Base-by-base conservation (phyloP, 2,888 invertebrate genomes). In the Aphidoletes aphidimyza region DNA sequence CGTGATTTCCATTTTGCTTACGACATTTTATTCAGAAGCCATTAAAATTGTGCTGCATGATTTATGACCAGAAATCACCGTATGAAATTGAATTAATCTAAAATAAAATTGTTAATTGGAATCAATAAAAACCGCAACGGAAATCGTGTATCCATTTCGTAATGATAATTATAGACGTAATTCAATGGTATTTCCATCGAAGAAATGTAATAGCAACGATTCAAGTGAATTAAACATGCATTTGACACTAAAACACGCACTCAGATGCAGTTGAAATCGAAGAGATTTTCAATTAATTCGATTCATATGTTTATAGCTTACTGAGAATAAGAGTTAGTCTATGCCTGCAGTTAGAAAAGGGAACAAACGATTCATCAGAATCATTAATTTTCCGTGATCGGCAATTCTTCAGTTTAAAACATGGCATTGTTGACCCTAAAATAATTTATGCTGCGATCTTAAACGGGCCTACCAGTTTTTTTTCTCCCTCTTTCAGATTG, bases 101-200 rank as follows among this genome's bases (percentile, higher is more conserved):
- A 9, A 17, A 47, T 47, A 47, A 47, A 22, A 54, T 22, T n/a
- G 54, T 54, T 54, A 54, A 54, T 54, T 54, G 54, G 54, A 54
- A 69, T 69, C 69, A 69, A 69, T 69, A 69, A 69, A n/a, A 69
- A 14, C 17, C 30, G 8, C 14, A 30, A 14, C 69, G 69, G 69
- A 69, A 69, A 34, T 69, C 11, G 34, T 69, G 30, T n/a, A n/a
- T n/a, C n/a, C n/a, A n/a, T n/a, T 69, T 69, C 34, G 34, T n/a
- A n/a, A 69, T 69, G 11, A 30, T 69, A 69, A 69, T 69, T 69
- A 69, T 69, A 69, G 69, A 69, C 22, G 54, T 69, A 26, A 54
- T 54, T 54, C 54, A 2, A 2, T 11, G 5, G 54, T 19, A 30
- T 30, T 69, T 69, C 69, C 69, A 42, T 69, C 30, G 30, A 69